These are phyloP conservation scores for Lethenteron reissneri DNA, from an alignment of 2,113 vertebrate species.

Conservation along the genomic window DNA sequence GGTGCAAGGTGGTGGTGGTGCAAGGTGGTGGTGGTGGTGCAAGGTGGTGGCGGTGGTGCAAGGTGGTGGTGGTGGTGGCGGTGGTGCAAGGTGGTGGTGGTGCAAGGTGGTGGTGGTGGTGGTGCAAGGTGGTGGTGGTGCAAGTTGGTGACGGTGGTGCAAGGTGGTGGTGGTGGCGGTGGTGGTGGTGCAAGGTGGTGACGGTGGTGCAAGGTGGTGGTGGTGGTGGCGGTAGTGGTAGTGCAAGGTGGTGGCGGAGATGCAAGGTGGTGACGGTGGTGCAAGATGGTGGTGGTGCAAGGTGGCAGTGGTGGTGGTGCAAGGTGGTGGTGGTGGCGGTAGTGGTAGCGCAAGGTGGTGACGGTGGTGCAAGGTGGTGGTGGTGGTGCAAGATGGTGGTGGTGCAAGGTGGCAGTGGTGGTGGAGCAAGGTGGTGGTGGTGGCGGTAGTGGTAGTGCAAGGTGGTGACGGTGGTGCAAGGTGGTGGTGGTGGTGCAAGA, in stretches of 20 bases:
- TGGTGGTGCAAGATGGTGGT: not conserved
- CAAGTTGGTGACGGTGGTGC: not conserved
- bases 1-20: no score
- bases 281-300: no score
- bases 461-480: not conserved
- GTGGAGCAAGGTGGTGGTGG: not conserved
- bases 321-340: no score
- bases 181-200: not conserved
- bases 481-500: not conserved
- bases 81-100: not conserved
- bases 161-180: not conserved
- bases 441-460: not conserved
- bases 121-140: not conserved
- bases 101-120: not conserved
- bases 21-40: no score
- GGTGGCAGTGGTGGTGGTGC: no score
- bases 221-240: not conserved
- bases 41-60: not conserved
- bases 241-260: not conserved
- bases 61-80: not conserved
- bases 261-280: no score
- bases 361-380: no score
- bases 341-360: no score
- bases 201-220: not conserved
- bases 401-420: not conserved